A percentile compares a stretch with the other conserved stretches of the same genome.
Conservation (phyloP, 2,797 vertebrate genomes). For the Falco biarmicus region DNA sequence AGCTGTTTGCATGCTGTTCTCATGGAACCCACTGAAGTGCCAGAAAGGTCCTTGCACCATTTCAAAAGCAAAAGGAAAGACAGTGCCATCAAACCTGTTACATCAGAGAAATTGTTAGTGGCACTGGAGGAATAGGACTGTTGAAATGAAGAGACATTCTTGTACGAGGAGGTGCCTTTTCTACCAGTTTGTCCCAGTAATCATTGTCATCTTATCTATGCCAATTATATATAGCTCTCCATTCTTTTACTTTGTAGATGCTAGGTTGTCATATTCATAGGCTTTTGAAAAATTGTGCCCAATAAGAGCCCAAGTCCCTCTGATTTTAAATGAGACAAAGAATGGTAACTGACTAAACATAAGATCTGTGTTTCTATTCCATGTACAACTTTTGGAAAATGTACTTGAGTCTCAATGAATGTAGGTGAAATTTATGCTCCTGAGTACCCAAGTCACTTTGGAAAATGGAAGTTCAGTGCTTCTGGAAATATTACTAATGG, state of each 20-base stretch:
- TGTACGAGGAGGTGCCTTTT: background rate
- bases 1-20: background rate
- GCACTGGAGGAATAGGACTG: background rate
- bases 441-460: background rate
- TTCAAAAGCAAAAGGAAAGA: background rate
- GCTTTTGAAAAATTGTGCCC: background rate
- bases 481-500: background rate
- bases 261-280: background rate
- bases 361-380: background rate
- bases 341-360: background rate
- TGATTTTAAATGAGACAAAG: background rate
- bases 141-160: background rate
- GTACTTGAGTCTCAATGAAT: background rate
- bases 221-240: background rate
- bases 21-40: background rate
- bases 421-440: background rate
- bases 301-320: background rate
- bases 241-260: background rate
- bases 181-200: background rate
- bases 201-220: background rate
- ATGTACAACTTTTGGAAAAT: background rate
- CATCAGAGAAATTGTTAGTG: background rate
- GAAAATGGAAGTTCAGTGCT: conserved; percentile 2
- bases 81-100: background rate
- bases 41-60: background rate